Evolutionary conservation across 1,140 invertebrate genomes (phyloP).

Genomic region (Drepana arcuata): DNA sequence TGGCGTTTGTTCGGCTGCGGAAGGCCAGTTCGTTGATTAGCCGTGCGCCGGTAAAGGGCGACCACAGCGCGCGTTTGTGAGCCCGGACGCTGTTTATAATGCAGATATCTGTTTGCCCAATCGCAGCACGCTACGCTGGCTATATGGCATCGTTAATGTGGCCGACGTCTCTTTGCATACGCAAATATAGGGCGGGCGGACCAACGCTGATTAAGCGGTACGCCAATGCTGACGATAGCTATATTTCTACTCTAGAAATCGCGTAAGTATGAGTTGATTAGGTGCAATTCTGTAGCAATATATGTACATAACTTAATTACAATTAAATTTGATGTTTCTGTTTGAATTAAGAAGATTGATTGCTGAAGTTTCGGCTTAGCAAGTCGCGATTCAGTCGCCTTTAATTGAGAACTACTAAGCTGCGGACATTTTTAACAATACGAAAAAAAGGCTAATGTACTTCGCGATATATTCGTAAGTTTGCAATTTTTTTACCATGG

Average conservation of each 20-base stretch:
- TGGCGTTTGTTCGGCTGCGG: conserved; percentile 53
- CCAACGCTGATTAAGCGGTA: conserved; percentile 65
- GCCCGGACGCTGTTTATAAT: conserved; percentile 71
- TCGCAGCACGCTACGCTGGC: conserved; percentile 68
- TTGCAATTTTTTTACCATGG: no score
- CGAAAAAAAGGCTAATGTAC: no score
- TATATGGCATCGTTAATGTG: conserved; percentile 72
- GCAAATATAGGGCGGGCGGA: conserved; percentile 68
- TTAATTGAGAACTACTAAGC: no score
- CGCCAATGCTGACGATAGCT: conserved; percentile 45
- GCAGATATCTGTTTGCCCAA: conserved; percentile 72
- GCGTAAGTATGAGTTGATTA: conserved; percentile 51
- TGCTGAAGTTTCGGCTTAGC: no score
- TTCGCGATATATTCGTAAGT: no score
- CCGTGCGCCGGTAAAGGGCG: conserved; percentile 63
- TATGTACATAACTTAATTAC: no score
- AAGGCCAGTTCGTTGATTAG: conserved; percentile 70
- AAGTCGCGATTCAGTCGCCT: no score
- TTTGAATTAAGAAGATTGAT: no score
- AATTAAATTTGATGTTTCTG: no score
- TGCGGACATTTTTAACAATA: no score
- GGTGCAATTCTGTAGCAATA: no score
- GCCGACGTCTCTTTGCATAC: conserved; percentile 71
- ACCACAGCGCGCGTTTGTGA: conserved; percentile 70
- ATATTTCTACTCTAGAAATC: conserved; percentile 52